Evolutionary conservation across 2,797 vertebrate species (phyloP).

Genomic region (Phataginus tricuspis): DNA sequence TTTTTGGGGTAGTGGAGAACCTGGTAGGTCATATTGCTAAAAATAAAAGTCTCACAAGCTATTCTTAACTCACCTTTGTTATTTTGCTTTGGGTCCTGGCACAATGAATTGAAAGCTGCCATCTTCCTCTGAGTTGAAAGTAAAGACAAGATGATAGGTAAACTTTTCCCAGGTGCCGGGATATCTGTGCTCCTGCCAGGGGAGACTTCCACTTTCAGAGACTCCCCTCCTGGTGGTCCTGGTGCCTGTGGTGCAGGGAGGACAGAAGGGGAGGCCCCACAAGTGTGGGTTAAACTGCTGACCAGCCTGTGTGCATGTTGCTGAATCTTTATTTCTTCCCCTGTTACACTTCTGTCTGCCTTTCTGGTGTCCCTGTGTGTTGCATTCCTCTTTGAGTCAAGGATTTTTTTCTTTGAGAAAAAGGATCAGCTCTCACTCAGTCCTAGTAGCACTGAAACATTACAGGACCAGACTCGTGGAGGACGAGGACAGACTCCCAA

Average conservation of each 20-base stretch:
- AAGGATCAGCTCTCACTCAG: neutral
- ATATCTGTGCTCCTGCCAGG: neutral
- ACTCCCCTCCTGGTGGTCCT: neutral
- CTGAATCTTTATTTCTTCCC: neutral
- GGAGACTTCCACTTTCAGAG: neutral
- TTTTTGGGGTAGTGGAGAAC: neutral
- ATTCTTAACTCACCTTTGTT: neutral
- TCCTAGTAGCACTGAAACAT: neutral
- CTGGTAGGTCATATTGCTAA: neutral
- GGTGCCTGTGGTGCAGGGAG: neutral
- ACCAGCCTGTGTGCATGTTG: neutral
- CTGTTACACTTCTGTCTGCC: neutral
- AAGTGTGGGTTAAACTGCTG: no score
- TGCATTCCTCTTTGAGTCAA: neutral
- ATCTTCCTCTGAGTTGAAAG: neutral
- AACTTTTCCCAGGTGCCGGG: neutral
- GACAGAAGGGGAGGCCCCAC: fast-evolving
- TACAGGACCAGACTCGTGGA: neutral
- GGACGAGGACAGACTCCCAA: neutral
- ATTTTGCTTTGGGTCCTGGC: neutral
- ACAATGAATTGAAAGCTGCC: neutral
- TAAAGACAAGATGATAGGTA: neutral
- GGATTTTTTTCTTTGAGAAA: conserved; percentile 18
- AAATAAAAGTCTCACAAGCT: conserved; percentile 12
- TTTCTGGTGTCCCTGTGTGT: neutral